Conservation (phyloP, 2,797 vertebrate genomes). For the Threskiornis aethiopicus region DNA sequence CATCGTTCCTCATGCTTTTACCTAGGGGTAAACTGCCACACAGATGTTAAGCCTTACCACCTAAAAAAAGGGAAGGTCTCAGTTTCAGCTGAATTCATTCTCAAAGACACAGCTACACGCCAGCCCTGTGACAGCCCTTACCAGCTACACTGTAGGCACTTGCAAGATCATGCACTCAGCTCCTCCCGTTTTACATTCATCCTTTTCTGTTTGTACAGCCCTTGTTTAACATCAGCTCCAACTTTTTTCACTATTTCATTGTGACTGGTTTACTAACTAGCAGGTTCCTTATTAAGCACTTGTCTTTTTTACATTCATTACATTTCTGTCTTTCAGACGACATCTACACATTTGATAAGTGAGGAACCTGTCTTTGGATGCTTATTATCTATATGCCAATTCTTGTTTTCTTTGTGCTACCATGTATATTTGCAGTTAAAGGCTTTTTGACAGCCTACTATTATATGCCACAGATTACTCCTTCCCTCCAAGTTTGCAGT, state of each 20-base stretch:
- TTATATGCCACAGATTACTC: slow-evolving; percentile 38
- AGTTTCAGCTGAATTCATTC: background rate
- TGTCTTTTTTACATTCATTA: background rate
- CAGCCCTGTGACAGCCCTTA: background rate
- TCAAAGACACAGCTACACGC: background rate
- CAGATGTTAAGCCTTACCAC: background rate
- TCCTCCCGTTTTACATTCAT: background rate
- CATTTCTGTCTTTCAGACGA: background rate
- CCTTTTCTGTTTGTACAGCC: background rate
- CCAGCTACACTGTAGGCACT: background rate
- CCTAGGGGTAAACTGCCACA: background rate
- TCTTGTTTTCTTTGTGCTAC: background rate
- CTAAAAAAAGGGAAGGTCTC: background rate
- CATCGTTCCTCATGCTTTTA: background rate
- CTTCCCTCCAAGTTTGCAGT: slow-evolving; percentile 20
- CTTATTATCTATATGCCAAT: background rate
- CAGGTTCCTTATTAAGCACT: background rate
- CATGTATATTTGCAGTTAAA: slow-evolving; percentile 1
- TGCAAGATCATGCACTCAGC: background rate
- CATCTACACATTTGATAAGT: background rate
- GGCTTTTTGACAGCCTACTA: slow-evolving; percentile 15
- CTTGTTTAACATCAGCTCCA: background rate
- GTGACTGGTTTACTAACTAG: background rate
- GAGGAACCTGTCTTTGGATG: background rate
- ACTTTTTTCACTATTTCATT: background rate